These are phyloP conservation scores for Drosophila colorata DNA, from an alignment of 2,888 invertebrate species.

Conservation along the genomic window DNA sequence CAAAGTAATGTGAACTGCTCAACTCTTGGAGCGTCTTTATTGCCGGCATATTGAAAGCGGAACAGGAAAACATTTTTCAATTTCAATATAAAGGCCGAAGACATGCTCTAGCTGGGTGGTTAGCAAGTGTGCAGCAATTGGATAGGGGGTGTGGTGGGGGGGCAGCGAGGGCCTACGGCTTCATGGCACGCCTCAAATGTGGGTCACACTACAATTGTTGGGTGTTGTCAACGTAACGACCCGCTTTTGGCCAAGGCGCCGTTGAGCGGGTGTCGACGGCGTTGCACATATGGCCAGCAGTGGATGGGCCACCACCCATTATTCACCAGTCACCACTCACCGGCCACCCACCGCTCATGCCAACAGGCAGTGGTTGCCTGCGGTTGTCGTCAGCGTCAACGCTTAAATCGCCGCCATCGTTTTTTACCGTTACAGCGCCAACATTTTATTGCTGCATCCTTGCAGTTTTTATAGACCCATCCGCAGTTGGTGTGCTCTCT, in stretches of 20 bases:
- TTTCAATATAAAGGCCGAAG: conserved; percentile 74
- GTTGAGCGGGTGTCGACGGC: conserved; percentile 19
- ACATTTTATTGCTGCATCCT: conserved; percentile 79
- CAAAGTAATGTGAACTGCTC: conserved; percentile 23
- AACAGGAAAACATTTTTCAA: conserved; percentile 49
- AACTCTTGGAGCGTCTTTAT: background rate
- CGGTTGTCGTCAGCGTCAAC: conserved; percentile 50
- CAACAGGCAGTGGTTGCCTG: conserved; percentile 17
- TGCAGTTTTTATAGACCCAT: conserved; percentile 76
- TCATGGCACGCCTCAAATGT: conserved; percentile 73
- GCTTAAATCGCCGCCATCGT: conserved; percentile 51
- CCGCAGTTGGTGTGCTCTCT: conserved; percentile 44
- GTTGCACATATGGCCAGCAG: conserved; percentile 56
- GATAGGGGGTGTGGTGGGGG: background rate
- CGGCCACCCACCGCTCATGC: background rate
- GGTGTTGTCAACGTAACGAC: conserved; percentile 79
- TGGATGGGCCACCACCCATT: conserved; percentile 30
- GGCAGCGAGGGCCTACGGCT: conserved; percentile 30
- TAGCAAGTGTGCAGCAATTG: conserved; percentile 12
- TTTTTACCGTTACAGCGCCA: conserved; percentile 52
- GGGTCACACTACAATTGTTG: conserved; percentile 71
- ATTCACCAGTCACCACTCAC: background rate
- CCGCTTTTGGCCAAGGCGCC: conserved; percentile 73
- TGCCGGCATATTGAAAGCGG: conserved; percentile 43
- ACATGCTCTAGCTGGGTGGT: conserved; percentile 52